Conservation (phyloP, 2,888 invertebrate species). For the Torymus aiolomorphi region DNA sequence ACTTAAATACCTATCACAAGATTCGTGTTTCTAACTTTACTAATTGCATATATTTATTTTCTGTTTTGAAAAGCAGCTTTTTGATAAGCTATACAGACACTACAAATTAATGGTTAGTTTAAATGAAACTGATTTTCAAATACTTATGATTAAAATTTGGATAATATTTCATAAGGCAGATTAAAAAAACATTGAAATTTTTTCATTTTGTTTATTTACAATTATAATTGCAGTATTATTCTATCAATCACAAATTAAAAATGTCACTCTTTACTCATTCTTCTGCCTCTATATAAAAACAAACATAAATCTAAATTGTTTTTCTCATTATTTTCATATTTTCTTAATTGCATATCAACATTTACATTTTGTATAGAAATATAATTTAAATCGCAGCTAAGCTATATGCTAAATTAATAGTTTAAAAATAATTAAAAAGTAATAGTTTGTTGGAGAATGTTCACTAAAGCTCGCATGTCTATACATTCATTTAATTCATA, state of each 20-base stretch:
- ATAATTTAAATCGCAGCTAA: slow-evolving; percentile 39
- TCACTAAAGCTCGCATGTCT: slow-evolving; percentile 32
- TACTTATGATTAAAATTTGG: too few relatives aligned
- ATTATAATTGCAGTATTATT: slow-evolving; percentile 25
- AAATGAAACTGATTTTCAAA: too few relatives aligned
- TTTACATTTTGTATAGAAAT: slow-evolving; percentile 44
- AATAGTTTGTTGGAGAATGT: slow-evolving; percentile 31
- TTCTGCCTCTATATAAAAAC: slow-evolving; percentile 29
- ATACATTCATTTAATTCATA: slow-evolving; percentile 12
- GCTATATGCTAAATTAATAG: slow-evolving; percentile 19
- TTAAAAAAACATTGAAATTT: too few relatives aligned
- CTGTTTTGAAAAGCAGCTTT: too few relatives aligned
- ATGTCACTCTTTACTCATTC: slow-evolving; percentile 3
- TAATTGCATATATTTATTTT: too few relatives aligned
- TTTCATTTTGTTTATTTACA: slow-evolving; percentile 32
- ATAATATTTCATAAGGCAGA: too few relatives aligned
- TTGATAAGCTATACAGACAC: too few relatives aligned
- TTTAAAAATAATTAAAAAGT: slow-evolving; percentile 32
- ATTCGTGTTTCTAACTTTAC: too few relatives aligned
- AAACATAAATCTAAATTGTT: slow-evolving; percentile 14
- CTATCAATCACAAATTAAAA: slow-evolving; percentile 38
- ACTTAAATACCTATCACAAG: too few relatives aligned
- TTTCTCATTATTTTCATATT: not conserved
- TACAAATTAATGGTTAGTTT: too few relatives aligned
- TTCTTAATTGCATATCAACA: not conserved